Evolutionary conservation across 2,113 vertebrate species (phyloP).

Genomic region (Castor canadensis): DNA sequence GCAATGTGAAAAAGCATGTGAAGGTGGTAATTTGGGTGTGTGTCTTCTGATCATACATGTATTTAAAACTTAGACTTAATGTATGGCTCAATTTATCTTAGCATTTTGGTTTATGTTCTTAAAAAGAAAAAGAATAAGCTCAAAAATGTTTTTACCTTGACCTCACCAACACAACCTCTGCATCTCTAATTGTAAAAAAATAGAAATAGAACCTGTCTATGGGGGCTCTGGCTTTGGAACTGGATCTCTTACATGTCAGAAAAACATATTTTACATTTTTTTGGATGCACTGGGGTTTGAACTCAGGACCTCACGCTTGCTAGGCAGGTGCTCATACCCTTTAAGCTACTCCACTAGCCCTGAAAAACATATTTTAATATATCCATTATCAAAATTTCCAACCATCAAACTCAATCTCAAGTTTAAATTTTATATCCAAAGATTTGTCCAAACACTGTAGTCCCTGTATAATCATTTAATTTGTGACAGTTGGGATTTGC

Average conservation of each 20-base stretch:
- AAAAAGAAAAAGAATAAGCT: not conserved
- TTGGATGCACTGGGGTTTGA: too few species aligned
- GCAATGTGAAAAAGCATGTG: not conserved
- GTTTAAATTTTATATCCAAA: not conserved
- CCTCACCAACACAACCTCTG: not conserved
- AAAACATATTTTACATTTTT: too few species aligned
- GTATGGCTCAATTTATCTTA: not conserved
- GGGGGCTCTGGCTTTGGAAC: not conserved
- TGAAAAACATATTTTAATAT: not conserved
- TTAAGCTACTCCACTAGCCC: too few species aligned
- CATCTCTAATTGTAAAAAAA: not conserved
- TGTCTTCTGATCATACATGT: not conserved
- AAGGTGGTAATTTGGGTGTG: not conserved
- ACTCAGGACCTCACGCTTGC: too few species aligned
- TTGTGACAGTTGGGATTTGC: not conserved
- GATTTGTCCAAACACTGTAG: not conserved
- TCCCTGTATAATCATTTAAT: not conserved
- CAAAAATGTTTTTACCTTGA: not conserved
- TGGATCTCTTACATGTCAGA: not conserved
- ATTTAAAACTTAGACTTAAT: constrained; percentile 24
- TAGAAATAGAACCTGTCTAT: not conserved
- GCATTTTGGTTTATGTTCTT: constrained; percentile 23
- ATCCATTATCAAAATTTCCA: not conserved
- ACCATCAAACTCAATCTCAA: not conserved
- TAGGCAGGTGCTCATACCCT: too few species aligned